Percentiles rank a stretch among this genome's conserved stretches.
These are phyloP conservation scores for Calidris pygmaea DNA, from an alignment of 2,113 vertebrate species.

Conservation along the genomic window DNA sequence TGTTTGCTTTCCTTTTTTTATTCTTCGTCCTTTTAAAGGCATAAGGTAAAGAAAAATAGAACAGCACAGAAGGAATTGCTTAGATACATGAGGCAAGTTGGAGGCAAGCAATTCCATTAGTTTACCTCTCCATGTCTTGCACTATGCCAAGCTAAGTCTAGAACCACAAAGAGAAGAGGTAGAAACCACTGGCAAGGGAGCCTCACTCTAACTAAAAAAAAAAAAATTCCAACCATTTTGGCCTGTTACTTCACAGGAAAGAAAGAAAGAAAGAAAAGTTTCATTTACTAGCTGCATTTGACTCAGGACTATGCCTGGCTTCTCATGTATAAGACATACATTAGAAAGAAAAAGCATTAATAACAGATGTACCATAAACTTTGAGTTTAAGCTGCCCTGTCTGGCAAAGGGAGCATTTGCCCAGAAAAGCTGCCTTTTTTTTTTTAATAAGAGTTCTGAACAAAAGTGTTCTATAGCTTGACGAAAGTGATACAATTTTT, in stretches of 20 bases:
- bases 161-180: not conserved
- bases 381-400: not conserved
- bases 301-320: not conserved
- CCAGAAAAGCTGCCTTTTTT: not conserved
- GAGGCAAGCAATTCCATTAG: not conserved
- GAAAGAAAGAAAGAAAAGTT: not conserved
- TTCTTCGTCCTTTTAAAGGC: not conserved
- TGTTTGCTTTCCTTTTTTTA: not conserved
- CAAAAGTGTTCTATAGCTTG: not conserved
- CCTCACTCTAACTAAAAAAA: not conserved
- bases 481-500: not conserved
- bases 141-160: rapidly evolving
- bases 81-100: not conserved
- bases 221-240: not conserved
- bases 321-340: not conserved
- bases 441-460: not conserved
- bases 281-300: not conserved
- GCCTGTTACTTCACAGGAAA: not conserved
- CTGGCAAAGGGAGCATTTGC: not conserved
- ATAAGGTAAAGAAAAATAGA: not conserved
- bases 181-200: not conserved
- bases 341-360: not conserved
- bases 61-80: not conserved
- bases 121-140: not conserved
- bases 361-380: not conserved